Conservation (phyloP, 1,140 invertebrate species). For the Linepithema humile region DNA sequence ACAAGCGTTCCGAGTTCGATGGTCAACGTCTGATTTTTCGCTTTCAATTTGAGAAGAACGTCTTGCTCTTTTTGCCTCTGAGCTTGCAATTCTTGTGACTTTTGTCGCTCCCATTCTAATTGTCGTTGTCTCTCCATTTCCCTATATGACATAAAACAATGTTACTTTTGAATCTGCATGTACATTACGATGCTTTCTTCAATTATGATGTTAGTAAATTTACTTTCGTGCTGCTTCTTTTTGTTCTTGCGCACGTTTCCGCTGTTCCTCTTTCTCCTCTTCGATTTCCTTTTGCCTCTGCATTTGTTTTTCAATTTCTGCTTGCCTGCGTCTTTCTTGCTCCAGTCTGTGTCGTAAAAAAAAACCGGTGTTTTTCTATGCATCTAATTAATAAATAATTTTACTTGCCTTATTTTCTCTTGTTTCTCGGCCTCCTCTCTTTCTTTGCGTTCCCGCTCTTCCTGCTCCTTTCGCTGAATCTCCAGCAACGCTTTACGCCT, state of each 20-base stretch:
- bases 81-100: slow-evolving; percentile 93
- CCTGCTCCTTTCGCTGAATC: slow-evolving; percentile 94
- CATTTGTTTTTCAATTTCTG: slow-evolving; percentile 91
- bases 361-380: neutral
- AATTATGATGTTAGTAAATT: slow-evolving; percentile 8
- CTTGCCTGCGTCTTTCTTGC: slow-evolving; percentile 88
- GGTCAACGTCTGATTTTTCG: slow-evolving; percentile 93
- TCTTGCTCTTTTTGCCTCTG: slow-evolving; percentile 95
- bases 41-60: slow-evolving; percentile 94
- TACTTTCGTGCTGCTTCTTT: slow-evolving; percentile 91
- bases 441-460: slow-evolving; percentile 96
- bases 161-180: slow-evolving; percentile 2
- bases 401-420: slow-evolving; percentile 89
- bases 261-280: slow-evolving; percentile 88
- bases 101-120: slow-evolving; percentile 97
- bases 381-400: neutral
- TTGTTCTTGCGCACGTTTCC: slow-evolving; percentile 90
- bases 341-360: slow-evolving; percentile 82
- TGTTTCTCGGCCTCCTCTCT: slow-evolving; percentile 94
- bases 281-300: slow-evolving; percentile 93
- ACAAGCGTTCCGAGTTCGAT: slow-evolving; percentile 92
- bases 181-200: neutral
- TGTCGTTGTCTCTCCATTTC: slow-evolving; percentile 98
- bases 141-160: slow-evolving; percentile 81
- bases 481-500: slow-evolving; percentile 94